A percentile compares a stretch with the other conserved stretches of the same genome.
These are phyloP conservation scores for Ophraella communa DNA, from an alignment of 2,888 invertebrate species.

Conservation along the genomic window DNA sequence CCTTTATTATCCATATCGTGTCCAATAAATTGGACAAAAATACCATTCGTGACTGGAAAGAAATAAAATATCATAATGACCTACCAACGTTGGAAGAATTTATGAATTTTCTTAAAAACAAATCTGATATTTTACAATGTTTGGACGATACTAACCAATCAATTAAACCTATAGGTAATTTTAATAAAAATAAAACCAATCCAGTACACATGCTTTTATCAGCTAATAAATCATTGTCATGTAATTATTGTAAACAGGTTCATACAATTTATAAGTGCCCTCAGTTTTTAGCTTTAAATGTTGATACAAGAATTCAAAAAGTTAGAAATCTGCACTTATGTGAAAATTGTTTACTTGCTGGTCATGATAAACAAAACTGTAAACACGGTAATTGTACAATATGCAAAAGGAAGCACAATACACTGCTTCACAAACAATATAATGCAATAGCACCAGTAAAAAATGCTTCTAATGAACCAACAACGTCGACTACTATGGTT, in stretches of 20 bases:
- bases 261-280: not conserved
- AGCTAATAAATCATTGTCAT: too few species aligned
- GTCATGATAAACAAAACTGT: not conserved
- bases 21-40: too few species aligned
- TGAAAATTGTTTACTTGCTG: not conserved
- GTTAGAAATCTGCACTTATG: not conserved
- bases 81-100: too few species aligned
- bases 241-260: not conserved
- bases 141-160: not conserved
- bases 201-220: not conserved
- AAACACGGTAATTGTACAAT: not conserved
- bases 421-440: not conserved
- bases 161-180: not conserved
- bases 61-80: not conserved
- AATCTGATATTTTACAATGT: too few species aligned
- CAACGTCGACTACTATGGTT: too few species aligned
- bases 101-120: too few species aligned
- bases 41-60: constrained; percentile 3
- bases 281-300: not conserved
- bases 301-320: not conserved
- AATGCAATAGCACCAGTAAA: not conserved
- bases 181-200: not conserved
- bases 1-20: not conserved
- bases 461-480: not conserved
- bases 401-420: not conserved